phyloP scores from a whole-genome alignment of 2,797 vertebrate species.

The Molothrus aeneus region DNA sequence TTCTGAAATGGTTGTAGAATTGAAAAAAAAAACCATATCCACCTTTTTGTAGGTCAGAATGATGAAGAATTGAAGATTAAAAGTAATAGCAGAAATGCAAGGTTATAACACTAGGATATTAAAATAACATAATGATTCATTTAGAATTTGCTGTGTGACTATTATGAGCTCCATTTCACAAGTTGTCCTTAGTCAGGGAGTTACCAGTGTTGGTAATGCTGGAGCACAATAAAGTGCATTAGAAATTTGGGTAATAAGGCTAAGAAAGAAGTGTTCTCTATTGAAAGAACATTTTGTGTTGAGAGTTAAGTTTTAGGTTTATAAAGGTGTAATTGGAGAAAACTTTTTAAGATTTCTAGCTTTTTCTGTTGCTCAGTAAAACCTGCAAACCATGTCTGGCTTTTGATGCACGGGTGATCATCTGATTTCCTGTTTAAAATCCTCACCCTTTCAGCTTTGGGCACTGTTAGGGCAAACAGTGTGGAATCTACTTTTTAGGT shows the following conservation, averaged over 20 bases:
- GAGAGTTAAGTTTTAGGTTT: not conserved
- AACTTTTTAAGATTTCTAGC: not conserved
- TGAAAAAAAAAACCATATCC: not conserved
- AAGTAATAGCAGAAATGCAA: not conserved
- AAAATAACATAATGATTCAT: not conserved
- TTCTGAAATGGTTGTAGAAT: not conserved
- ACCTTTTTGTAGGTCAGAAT: not conserved
- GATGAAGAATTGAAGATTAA: not conserved
- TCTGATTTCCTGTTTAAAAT: not conserved
- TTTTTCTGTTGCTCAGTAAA: not conserved
- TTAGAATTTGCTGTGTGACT: not conserved
- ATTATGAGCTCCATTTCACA: not conserved
- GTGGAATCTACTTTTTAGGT: not conserved
- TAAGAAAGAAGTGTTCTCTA: not conserved
- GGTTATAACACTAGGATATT: not conserved
- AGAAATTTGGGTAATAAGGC: not conserved
- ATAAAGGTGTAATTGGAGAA: not conserved
- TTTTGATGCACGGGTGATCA: rapidly evolving
- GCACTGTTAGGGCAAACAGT: not conserved
- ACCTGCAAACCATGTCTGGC: not conserved
- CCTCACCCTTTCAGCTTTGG: not conserved
- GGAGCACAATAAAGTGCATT: not conserved
- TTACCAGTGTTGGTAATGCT: not conserved
- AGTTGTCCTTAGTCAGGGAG: not conserved
- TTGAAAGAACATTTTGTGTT: not conserved